phyloP scores from a whole-genome alignment of 2,113 vertebrate species.

The Tonatia bakeri region DNA sequence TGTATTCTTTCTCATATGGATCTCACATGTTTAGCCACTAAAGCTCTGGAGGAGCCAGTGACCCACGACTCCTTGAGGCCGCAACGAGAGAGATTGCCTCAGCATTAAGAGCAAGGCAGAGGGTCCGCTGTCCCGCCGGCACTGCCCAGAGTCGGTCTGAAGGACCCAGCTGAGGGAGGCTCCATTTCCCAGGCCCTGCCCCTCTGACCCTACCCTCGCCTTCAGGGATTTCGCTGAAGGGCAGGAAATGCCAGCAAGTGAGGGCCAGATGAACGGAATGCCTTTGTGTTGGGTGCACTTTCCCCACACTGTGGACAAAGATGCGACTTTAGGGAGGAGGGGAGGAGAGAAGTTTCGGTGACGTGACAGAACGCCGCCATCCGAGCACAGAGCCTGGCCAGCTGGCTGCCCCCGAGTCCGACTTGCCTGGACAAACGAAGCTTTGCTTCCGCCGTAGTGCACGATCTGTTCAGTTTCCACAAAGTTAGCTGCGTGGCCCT shows the following conservation, averaged over 20 bases:
- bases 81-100: background rate
- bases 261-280: background rate
- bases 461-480: constrained; percentile 97
- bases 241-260: background rate
- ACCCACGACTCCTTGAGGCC: rapidly evolving
- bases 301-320: background rate
- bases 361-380: background rate
- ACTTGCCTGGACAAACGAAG: constrained; percentile 91
- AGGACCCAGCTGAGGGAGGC: background rate
- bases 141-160: background rate
- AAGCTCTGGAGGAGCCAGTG: background rate
- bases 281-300: background rate
- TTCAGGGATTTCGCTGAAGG: background rate
- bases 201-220: background rate
- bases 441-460: constrained; percentile 89
- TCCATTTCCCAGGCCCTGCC: background rate
- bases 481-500: constrained; percentile 97
- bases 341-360: background rate
- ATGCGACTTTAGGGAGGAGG: background rate
- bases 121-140: background rate
- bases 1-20: background rate
- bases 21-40: background rate
- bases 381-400: background rate
- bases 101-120: background rate
- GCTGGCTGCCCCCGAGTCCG: rapidly evolving